Base-by-base conservation (phyloP, 2,113 vertebrate genomes). In the Serinus canaria region DNA sequence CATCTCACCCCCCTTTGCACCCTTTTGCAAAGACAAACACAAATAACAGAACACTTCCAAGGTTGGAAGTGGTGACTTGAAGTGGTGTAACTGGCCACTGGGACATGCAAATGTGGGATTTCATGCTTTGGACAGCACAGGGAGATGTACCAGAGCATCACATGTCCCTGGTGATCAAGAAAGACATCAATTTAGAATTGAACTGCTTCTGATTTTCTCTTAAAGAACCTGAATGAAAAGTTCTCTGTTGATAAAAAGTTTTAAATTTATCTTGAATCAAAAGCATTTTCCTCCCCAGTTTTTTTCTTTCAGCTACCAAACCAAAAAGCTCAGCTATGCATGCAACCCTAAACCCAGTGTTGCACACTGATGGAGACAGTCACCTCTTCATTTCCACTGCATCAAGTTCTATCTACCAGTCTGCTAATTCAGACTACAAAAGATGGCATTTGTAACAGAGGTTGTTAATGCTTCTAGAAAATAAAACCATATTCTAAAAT, bases 401-500 rank as follows among this genome's bases (percentile, higher is more conserved):
- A 72, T 1, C 52, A 39, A 64, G 43, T 21, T 64, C 25, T 70
- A 79, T 66, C 53, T 62, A 80, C 17, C 19, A 47, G 7, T 33
- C 79, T 43, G 27, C 19, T 67, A 46, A 74, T 41, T 83, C 44
- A 56, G 28, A 50, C 58, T 50, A 76, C 28, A 46, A 64, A 83
- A 86, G 16, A 73, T 46, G 25, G 31, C 19, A 49, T 63, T 90
- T 89, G 15, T 46, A 86, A 83, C 16, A 46, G 52, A 80, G 69
- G 63, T 6, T 52, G 53, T 21, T 39, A 70, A 58, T 92, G 15
- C 35, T 81, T 84, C 30, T 69, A 70, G 78, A 72, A 91, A 96
- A 95, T 69, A 27, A 90, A 91, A 72, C 28, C 10, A 46, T 47
- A 68, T 75, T 76, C 60, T 60, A 63, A 64, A 83, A 86, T 90